Percentiles rank a stretch among this genome's conserved stretches.
Conservation (phyloP, 2,113 vertebrate species). For the Fregetta grallaria region DNA sequence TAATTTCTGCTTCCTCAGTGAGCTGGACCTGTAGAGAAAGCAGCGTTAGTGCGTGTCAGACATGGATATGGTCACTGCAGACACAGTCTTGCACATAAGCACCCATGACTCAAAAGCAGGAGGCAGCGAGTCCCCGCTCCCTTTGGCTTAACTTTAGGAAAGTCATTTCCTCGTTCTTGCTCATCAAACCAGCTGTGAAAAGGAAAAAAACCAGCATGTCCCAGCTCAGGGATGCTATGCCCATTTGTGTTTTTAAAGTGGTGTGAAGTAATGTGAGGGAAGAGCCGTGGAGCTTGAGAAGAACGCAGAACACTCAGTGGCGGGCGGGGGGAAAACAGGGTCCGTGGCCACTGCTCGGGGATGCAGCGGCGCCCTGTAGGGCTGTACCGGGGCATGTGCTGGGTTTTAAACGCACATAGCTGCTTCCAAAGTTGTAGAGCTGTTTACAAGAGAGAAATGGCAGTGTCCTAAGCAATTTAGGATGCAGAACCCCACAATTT, state of each 20-base stretch:
- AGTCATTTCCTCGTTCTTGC: neutral
- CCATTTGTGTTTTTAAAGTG: neutral
- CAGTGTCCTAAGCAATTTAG: neutral
- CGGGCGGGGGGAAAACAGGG: neutral
- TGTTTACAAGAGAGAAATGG: neutral
- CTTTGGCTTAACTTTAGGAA: neutral
- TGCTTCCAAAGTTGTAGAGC: neutral
- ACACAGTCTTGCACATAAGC: neutral
- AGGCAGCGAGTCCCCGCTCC: neutral
- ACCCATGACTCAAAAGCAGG: neutral
- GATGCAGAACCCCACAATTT: neutral
- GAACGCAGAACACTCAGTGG: fast-evolving
- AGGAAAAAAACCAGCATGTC: neutral
- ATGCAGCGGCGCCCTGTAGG: neutral
- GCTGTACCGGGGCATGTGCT: neutral
- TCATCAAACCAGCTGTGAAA: neutral
- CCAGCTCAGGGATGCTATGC: neutral
- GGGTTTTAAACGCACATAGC: neutral
- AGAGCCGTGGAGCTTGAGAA: neutral
- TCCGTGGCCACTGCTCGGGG: neutral
- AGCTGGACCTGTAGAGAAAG: neutral
- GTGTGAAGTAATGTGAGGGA: neutral
- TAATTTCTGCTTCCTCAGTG: neutral
- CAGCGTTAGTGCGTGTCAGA: neutral
- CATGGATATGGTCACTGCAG: neutral